Evolutionary conservation across 1,140 invertebrate genomes (phyloP), one percentile per base, ranked within the genome.

Genomic region (Frieseomelitta varia): DNA sequence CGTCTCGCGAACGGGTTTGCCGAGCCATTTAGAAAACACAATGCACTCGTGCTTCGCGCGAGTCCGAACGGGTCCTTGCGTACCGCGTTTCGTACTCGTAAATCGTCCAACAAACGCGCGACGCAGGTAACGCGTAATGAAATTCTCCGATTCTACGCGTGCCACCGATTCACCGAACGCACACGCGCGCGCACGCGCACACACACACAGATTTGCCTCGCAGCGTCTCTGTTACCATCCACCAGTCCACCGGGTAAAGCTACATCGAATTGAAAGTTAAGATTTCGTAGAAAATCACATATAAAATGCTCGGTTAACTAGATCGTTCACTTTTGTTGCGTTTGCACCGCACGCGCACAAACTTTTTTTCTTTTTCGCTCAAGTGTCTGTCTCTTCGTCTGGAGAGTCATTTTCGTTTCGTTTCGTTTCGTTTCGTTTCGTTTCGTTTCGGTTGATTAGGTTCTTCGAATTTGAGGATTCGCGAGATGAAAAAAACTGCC

Each of bases 271-370:
- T 39, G 53, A 63, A 75, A 53, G 78, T 85, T 73, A 79, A 85
- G 77, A 79, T 74, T 47, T 89, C 82, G 90, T 91, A 91, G 82
- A 91, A 91, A 91, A 91, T 89, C 76, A 78, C 79, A 88, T 91
- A 91, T 80, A 91, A 91, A 91, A 91, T 85, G 79, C 58, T 79
- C 74, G 74, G 61, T 76, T 82, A 85, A 47, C 61, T 85, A 85
- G 69, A 58, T 68, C 53, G 82, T 30, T 24, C 67, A 85, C 69
- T 79, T 58, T 58, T 34, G 34, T 39, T 2, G n/a, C 34, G 65
- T n/a, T 39, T 53, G 68, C 78, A 82, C 73, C 39, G 27, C 61
- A 74, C 82, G 51, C 74, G n/a, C 71, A 58, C 55, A 24, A 51
- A 15, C 14, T 53, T 67, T 24, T 56, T 55, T 14, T 53, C 0